Base-by-base conservation (phyloP, 2,113 vertebrate species). In the Trinectes maculatus region DNA sequence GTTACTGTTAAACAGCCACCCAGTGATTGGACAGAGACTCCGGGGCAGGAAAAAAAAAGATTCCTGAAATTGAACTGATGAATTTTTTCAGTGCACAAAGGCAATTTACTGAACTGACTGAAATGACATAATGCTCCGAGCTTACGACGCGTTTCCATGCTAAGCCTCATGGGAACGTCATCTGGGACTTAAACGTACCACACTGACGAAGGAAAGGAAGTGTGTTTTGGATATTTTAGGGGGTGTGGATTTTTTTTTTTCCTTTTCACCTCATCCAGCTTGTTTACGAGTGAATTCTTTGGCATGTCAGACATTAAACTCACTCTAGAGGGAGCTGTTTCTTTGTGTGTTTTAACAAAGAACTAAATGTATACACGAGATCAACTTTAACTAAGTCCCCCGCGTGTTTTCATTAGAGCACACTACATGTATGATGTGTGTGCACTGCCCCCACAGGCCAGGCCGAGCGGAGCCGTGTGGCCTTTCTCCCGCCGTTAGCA, bases 71-170 rank as follows among this genome's bases (percentile, higher is more conserved):
- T 60, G 72, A 62, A 64, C n/a, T 85, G 71, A 82, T 80, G 63
- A 84, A 80, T 85, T 71, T 84, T 79, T 77, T 77, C 51, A 71
- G 48, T 65, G 53, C 68, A 79, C 82, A 82, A 84, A 85, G 79
- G 68, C 78, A 81, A 69, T 85, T 86, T 86, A 79, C 63, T 70
- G 52, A 74, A 19, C 52, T n/a, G 4, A 77, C 57, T 77, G 36
- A 79, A 85, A 71, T 71, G 74, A 53, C 70, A 69, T 54, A 79
- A 86, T 65, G 67, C 54, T 77, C 73, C 68, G 56, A 70, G 77
- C 74, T 80, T 80, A 80, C 57, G 70, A 33, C 52, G 81, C 56
- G 57, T 81, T 79, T 81, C 71, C 58, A 22, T 72, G 58, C 53
- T 65, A 57, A 63, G 61, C 65, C 72, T 82, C 43, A 54, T n/a